Evolutionary conservation across 2,797 vertebrate species (phyloP), one percentile per base, ranked within the genome.

Genomic region (Pipistrellus pipistrellus): DNA sequence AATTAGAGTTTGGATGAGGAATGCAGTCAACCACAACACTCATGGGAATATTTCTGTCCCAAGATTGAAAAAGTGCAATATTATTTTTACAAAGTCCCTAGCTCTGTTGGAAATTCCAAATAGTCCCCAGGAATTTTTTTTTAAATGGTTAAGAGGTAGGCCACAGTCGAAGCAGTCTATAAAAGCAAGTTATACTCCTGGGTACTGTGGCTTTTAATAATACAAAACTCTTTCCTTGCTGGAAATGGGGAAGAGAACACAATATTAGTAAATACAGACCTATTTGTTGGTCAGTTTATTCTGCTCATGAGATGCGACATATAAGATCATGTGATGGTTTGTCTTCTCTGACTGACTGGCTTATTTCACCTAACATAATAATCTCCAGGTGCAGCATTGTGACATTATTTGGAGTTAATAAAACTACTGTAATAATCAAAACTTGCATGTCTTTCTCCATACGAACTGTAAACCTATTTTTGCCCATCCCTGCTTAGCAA

Each of bases 21-120:
- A 55, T 66, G 87, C 21, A 87, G 38, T 59, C 69, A 72, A 84
- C 6, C n/a, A 71, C 57, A 88, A 88, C 35, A 71, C 5, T 57
- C 55, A 82, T 6, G 20, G 18, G 4, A 76, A 51, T 9, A 53
- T 53, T 69, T 82, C 23, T 51, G 23, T 53, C 38, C 51, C 51
- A 55, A 64, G 2, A 32, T 0, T 68, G 23, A 46, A 76, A 85
- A 72, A 35, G 25, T 51, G 32, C 8, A 81, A 10, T 77, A 46
- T 77, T 30, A 55, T 7, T 18, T 30, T 88, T 53, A 92, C 20
- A 53, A 44, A 93, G 44, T 86, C 53, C 81, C 23, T 8, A 64
- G 48, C 59, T 95, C 35, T 80, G 32, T 87, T 48, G 91, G 62
- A 93, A 81, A 88, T 90, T 76, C 66, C 18, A 32, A 25, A 55